Conservation (phyloP, 2,888 invertebrate genomes). For the Pyrrhosoma nymphula region DNA sequence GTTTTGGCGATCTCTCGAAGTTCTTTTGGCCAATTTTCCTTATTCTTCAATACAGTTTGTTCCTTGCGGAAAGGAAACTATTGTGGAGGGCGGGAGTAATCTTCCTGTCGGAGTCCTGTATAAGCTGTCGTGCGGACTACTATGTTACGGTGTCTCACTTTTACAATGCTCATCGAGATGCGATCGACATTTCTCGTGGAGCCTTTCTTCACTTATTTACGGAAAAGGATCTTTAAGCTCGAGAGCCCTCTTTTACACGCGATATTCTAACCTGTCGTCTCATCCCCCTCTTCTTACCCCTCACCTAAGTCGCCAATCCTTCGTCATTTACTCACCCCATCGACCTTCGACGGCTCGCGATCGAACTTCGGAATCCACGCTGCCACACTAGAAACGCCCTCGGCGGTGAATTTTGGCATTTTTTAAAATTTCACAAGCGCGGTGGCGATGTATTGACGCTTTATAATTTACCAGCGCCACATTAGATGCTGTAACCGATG, state of each 20-base stretch:
- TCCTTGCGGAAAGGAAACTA: not conserved
- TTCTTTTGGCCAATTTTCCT: no score
- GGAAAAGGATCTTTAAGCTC: not conserved
- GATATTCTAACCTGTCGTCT: not conserved
- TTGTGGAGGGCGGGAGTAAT: not conserved
- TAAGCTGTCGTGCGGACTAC: not conserved
- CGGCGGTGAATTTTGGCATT: not conserved
- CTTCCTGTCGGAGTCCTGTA: not conserved
- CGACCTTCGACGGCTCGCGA: not conserved
- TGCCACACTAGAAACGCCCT: not conserved
- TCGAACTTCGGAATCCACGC: not conserved
- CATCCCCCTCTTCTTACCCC: not conserved
- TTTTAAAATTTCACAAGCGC: not conserved
- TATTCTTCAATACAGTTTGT: no score
- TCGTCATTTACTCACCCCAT: no score
- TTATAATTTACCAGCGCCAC: not conserved
- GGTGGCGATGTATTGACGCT: not conserved
- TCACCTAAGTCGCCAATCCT: no score
- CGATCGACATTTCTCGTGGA: not conserved
- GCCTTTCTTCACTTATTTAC: not conserved
- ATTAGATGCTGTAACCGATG: not conserved
- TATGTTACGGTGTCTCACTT: not conserved
- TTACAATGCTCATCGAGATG: not conserved
- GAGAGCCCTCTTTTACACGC: not conserved
- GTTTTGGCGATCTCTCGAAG: no score